These are phyloP conservation scores for Brevimyrus niger DNA, from an alignment of 2,113 vertebrate genomes.

Conservation along the genomic window DNA sequence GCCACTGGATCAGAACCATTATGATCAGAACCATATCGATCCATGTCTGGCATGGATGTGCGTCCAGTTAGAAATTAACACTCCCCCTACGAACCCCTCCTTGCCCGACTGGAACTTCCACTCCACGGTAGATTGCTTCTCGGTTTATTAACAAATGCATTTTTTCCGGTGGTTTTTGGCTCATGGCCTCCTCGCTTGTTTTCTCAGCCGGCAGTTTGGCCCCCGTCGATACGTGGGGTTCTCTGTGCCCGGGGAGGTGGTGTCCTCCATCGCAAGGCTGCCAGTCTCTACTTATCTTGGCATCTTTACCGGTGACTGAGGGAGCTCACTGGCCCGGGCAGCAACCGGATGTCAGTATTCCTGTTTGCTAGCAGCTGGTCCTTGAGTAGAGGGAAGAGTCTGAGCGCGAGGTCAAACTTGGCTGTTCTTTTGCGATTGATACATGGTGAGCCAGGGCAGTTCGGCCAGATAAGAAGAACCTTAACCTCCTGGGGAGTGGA, in stretches of 20 bases:
- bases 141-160: background rate
- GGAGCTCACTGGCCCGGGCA: background rate
- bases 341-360: background rate
- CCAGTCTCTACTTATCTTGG: background rate
- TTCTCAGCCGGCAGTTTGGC: background rate
- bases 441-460: background rate
- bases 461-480: background rate
- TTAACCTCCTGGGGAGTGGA: background rate
- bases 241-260: background rate
- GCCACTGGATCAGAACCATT: background rate
- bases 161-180: background rate
- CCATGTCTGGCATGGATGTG: background rate
- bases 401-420: background rate
- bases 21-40: background rate
- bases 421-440: background rate
- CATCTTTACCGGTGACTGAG: background rate
- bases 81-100: too few relatives aligned
- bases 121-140: background rate
- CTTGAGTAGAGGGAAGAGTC: background rate
- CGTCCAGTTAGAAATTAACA: background rate
- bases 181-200: background rate
- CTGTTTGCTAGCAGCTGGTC: background rate
- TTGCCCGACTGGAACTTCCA: too few relatives aligned
- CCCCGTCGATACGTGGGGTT: background rate
- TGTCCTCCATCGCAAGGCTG: background rate